These are phyloP conservation scores for Cydia splendana DNA, from an alignment of 1,140 invertebrate genomes.

Conservation along the genomic window DNA sequence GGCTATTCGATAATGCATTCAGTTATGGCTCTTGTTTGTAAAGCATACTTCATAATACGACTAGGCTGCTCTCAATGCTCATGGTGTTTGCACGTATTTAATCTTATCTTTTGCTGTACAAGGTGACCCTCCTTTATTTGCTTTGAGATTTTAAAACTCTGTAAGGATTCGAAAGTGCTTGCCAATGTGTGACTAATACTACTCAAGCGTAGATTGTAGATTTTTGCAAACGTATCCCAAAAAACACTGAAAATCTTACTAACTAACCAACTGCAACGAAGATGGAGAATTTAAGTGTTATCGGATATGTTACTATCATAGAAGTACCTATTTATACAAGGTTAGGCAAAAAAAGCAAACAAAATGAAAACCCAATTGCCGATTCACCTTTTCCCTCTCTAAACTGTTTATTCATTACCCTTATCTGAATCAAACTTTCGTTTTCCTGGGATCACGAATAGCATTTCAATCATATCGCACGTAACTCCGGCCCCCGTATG, in stretches of 20 bases:
- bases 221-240: too few relatives aligned
- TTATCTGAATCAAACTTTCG: constrained; percentile 35
- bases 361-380: not conserved
- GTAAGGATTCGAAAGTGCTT: constrained; percentile 54
- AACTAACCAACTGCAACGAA: too few relatives aligned
- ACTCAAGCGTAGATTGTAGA: not conserved
- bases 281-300: too few relatives aligned
- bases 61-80: constrained; percentile 19
- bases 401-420: constrained; percentile 10
- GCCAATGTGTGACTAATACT: constrained; percentile 31
- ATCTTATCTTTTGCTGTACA: constrained; percentile 54
- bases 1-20: constrained; percentile 51
- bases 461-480: constrained; percentile 31
- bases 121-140: constrained; percentile 53
- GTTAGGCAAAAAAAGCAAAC: not conserved
- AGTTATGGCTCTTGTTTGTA: constrained; percentile 37
- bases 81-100: constrained; percentile 33
- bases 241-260: too few relatives aligned
- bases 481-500: constrained; percentile 34
- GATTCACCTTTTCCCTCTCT: not conserved
- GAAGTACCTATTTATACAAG: too few relatives aligned
- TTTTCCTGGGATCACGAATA: constrained; percentile 37
- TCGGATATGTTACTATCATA: too few relatives aligned
- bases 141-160: constrained; percentile 41
- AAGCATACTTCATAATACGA: constrained; percentile 20